Evolutionary conservation across 1,140 invertebrate species (phyloP).

Genomic region (Myzus persicae): DNA sequence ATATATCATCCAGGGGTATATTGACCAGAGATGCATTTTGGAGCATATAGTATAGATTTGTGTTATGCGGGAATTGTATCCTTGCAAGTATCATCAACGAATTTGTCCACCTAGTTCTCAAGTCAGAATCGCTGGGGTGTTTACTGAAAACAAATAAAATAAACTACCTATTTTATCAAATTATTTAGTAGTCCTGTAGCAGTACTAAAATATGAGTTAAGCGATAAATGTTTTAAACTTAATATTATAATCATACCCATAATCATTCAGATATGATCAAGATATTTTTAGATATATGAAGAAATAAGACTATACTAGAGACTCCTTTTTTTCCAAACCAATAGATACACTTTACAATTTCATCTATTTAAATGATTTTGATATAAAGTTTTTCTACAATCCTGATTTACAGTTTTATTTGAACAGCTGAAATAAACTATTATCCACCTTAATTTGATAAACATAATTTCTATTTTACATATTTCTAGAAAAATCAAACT

Average conservation of each 20-base stretch:
- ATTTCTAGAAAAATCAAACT: not conserved
- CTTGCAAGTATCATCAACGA: constrained; percentile 48
- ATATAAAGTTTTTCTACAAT: not conserved
- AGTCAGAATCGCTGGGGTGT: not conserved
- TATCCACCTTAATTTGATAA: not conserved
- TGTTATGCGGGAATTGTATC: constrained; percentile 59
- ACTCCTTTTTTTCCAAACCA: not conserved
- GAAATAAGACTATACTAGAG: not conserved
- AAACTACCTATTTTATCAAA: too few species aligned
- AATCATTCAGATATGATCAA: too few species aligned
- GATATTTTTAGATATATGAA: not conserved
- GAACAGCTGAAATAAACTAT: not conserved
- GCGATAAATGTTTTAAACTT: too few species aligned
- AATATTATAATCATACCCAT: too few species aligned
- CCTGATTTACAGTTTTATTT: not conserved
- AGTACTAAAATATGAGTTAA: too few species aligned
- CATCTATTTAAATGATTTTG: not conserved
- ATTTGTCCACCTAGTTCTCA: constrained; percentile 47
- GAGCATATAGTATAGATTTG: constrained; percentile 29
- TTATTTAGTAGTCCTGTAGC: too few species aligned
- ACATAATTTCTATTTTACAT: not conserved
- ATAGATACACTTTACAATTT: not conserved
- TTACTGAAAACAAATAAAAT: constrained; percentile 39
- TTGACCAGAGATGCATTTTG: not conserved
- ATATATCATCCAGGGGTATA: constrained; percentile 32